Evolutionary conservation across 1,140 invertebrate genomes (phyloP), one percentile per base, ranked within the genome.

Genomic region (Oppia nitens): DNA sequence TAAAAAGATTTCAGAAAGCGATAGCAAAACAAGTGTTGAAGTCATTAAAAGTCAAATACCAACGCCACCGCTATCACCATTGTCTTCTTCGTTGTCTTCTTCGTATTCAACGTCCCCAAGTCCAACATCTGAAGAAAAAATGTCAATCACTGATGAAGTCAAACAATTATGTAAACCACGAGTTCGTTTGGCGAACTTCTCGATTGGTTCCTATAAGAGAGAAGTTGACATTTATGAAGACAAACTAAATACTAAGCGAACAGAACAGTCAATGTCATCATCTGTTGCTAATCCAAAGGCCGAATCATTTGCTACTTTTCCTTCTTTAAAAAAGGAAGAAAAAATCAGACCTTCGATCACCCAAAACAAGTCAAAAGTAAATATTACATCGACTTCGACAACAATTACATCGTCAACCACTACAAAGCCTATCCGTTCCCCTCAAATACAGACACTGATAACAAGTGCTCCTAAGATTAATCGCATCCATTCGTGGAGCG

Each of bases 171-270:
- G 32, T 40, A 40, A 17, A 40, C 32, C 32, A 6, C 32, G 32
- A 40, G 32, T 40, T 40, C 51, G 47, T 24, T 47, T 56, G 40
- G 21, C 32, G 28, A 56, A 56, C 27, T 56, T 56, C 23, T n/a
- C 14, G 23, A 56, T 56, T 9, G 55, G 55, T 56, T 56, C 55
- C 3, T 56, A 32, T 28, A 56, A 56, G 25, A 56, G 47, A 29
- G 55, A 56, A 6, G 28, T 56, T 3, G 55, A 56, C 27, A 56
- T 56, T 11, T 56, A 50, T 47, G 55, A 56, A 49, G 12, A 56
- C 6, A 24, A 27, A 45, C 32, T 12, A 40, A 6, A 17, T 6
- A 17, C 17, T 9, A 9, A 9, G 17, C 6, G 32, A 40, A 9
- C 32, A 40, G 32, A 40, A 40, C 6, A 6, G 17, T 17, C 32